Conservation (phyloP, 1,140 invertebrate genomes). For the Drosophila virilis region DNA sequence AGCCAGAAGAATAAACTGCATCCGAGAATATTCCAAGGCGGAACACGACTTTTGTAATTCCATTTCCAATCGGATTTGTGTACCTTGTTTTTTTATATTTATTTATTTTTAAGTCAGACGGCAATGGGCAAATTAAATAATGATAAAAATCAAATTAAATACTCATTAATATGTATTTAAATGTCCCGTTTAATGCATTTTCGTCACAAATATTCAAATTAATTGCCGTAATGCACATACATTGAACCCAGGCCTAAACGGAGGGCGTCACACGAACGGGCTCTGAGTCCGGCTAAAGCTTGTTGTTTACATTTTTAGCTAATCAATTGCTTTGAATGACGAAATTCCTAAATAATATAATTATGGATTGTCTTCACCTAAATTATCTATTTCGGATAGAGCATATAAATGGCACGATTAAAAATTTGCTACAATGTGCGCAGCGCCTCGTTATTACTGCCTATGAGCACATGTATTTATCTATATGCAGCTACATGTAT, state of each 20-base stretch:
- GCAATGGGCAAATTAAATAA: background rate
- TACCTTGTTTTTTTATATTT: background rate
- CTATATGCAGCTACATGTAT: background rate
- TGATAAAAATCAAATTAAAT: conserved; percentile 38
- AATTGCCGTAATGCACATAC: conserved; percentile 18
- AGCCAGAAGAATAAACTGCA: background rate
- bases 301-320: conserved; percentile 5
- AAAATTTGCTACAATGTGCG: conserved; percentile 34
- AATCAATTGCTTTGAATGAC: conserved; percentile 10
- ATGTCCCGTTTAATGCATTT: conserved; percentile 19
- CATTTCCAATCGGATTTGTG: background rate
- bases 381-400: conserved; percentile 30
- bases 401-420: conserved; percentile 50
- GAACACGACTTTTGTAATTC: background rate
- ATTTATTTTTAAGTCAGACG: background rate
- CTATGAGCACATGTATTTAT: background rate
- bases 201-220: conserved; percentile 16
- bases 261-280: background rate
- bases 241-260: conserved; percentile 21
- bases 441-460: conserved; percentile 7
- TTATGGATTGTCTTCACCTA: conserved; percentile 13
- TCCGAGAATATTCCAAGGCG: background rate
- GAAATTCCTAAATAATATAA: conserved; percentile 10
- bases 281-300: too few relatives aligned
- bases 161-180: conserved; percentile 29